These are phyloP conservation scores for Melipona bicolor DNA, from an alignment of 2,888 invertebrate genomes.

Conservation along the genomic window DNA sequence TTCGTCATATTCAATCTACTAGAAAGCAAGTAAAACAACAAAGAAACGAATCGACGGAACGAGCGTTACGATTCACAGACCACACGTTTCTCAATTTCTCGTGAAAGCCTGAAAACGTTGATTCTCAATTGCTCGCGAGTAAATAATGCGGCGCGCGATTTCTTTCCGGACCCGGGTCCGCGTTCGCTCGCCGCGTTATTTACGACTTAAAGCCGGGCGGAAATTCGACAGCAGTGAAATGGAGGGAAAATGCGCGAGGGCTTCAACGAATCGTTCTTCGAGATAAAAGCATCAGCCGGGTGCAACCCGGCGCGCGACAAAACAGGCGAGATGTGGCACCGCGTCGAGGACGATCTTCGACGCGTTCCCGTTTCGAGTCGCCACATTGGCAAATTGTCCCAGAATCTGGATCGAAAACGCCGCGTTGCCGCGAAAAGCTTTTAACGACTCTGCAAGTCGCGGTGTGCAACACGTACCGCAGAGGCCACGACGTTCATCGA, in stretches of 20 bases:
- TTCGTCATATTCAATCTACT: too few relatives aligned
- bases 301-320: slow-evolving; percentile 17
- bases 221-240: slow-evolving; percentile 31
- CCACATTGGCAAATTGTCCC: slow-evolving; percentile 52
- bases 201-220: not conserved
- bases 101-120: slow-evolving; percentile 5
- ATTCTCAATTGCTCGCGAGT: not conserved
- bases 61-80: not conserved
- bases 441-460: slow-evolving; percentile 37
- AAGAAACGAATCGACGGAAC: not conserved
- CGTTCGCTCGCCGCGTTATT: slow-evolving; percentile 26
- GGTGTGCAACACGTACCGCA: not conserved
- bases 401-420: slow-evolving; percentile 51
- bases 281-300: slow-evolving; percentile 55
- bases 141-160: slow-evolving; percentile 2
- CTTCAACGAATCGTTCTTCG: slow-evolving; percentile 44
- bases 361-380: slow-evolving; percentile 49
- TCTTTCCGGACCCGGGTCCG: not conserved
- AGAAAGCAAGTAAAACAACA: not conserved
- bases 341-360: slow-evolving; percentile 45
- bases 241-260: slow-evolving; percentile 24
- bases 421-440: slow-evolving; percentile 59
- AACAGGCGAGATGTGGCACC: slow-evolving; percentile 38
- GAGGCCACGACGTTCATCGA: not conserved
- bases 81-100: not conserved